Conservation (phyloP, 2,113 vertebrate species). For the Zootoca vivipara region DNA sequence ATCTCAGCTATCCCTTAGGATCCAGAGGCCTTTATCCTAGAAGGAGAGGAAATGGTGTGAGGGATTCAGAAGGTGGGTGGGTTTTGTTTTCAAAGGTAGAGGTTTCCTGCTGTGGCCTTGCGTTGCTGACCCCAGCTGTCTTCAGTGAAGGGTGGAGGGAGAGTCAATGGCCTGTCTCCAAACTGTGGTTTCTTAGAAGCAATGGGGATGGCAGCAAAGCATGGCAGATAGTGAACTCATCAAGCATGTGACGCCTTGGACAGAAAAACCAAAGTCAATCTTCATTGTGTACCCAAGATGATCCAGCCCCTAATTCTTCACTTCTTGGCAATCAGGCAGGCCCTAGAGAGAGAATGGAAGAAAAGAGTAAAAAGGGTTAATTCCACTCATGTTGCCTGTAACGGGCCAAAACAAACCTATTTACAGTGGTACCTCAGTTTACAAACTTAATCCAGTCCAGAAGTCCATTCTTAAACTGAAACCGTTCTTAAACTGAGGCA, state of each 20-base stretch:
- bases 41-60: conserved; percentile 14
- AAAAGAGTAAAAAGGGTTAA: not conserved
- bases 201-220: conserved; percentile 14
- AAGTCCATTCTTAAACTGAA: too few relatives aligned
- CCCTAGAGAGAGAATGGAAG: conserved; percentile 43
- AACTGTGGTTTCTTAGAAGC: conserved; percentile 61
- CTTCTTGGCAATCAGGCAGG: conserved; percentile 47
- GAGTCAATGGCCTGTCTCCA: conserved; percentile 46
- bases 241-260: conserved; percentile 41
- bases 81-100: conserved; percentile 18
- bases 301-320: conserved; percentile 61
- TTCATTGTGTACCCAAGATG: conserved; percentile 70
- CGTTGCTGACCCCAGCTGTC: conserved; percentile 24
- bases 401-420: not conserved
- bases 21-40: conserved; percentile 68
- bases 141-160: conserved; percentile 34
- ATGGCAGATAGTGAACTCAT: conserved; percentile 51
- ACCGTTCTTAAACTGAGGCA: too few relatives aligned
- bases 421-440: too few relatives aligned
- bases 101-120: conserved; percentile 31
- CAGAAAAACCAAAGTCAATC: conserved; percentile 59
- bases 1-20: conserved; percentile 71
- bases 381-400: conserved; percentile 1
- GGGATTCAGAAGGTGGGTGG: conserved; percentile 34
- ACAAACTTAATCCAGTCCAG: too few relatives aligned